A percentile compares a stretch with the other conserved stretches of the same genome.
phyloP scores from a whole-genome alignment of 2,888 invertebrate species.

The Cabera pusaria region DNA sequence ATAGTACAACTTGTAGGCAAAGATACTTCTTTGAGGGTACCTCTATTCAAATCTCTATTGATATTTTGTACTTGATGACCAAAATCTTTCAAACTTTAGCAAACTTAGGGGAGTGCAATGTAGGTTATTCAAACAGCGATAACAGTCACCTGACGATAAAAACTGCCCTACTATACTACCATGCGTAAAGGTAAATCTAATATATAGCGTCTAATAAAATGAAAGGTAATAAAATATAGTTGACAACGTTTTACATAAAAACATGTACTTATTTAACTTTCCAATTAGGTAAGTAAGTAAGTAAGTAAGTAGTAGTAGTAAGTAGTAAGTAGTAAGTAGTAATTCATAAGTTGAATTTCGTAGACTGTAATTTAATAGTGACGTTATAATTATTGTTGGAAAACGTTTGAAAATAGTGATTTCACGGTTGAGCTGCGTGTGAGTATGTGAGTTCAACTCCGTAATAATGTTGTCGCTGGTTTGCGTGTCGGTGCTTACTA shows the following conservation, averaged over 20 bases:
- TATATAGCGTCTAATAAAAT: too few species aligned
- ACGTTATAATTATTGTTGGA: slow-evolving; percentile 7
- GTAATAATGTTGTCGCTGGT: slow-evolving; percentile 21
- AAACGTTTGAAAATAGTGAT: slow-evolving; percentile 28
- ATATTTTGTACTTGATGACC: too few species aligned
- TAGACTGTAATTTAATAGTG: slow-evolving; percentile 2
- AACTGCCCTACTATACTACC: slow-evolving; percentile 27
- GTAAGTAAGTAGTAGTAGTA: too few species aligned
- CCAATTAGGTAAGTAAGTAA: too few species aligned
- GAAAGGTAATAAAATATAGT: too few species aligned
- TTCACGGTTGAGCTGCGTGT: slow-evolving; percentile 31
- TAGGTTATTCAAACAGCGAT: slow-evolving; percentile 28
- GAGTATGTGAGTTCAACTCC: slow-evolving; percentile 25
- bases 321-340: too few species aligned
- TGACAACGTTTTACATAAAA: too few species aligned
- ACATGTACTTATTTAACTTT: too few species aligned
- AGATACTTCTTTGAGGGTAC: too few species aligned
- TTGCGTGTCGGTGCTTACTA: slow-evolving; percentile 20
- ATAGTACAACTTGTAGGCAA: too few species aligned
- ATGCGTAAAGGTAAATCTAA: too few species aligned
- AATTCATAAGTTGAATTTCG: slow-evolving; percentile 3
- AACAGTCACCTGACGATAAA: slow-evolving; percentile 26
- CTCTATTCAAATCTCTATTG: too few species aligned
- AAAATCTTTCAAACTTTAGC: slow-evolving; percentile 8
- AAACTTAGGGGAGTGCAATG: slow-evolving; percentile 14